phyloP scores from a whole-genome alignment of 2,113 vertebrate species.

The Zootoca vivipara region DNA sequence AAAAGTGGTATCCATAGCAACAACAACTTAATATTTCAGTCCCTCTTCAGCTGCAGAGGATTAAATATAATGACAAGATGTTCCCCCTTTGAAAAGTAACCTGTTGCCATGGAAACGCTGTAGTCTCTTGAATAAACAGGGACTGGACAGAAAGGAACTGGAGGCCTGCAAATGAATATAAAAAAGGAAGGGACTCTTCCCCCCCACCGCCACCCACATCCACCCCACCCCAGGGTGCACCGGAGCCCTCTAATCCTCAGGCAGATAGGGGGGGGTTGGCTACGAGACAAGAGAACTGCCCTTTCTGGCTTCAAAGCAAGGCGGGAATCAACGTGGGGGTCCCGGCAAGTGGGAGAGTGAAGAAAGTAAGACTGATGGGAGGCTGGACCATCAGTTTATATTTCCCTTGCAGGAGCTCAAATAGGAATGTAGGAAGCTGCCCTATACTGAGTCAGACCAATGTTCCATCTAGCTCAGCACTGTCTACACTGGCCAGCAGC shows the following conservation, averaged over 20 bases:
- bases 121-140: slow-evolving; percentile 82
- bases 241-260: neutral
- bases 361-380: neutral
- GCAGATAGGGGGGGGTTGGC: neutral
- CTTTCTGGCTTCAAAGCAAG: neutral
- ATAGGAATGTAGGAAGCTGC: too few species aligned
- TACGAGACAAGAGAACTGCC: neutral
- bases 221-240: neutral
- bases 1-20: slow-evolving; percentile 96
- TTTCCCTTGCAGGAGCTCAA: neutral
- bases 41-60: slow-evolving; percentile 97
- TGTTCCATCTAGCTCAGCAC: too few species aligned
- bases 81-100: slow-evolving; percentile 94
- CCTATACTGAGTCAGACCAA: too few species aligned
- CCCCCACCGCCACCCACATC: neutral
- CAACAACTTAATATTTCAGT: slow-evolving; percentile 98
- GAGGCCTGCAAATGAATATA: slow-evolving; percentile 71
- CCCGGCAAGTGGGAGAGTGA: neutral
- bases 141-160: slow-evolving; percentile 75
- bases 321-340: neutral
- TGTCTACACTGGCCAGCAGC: too few species aligned
- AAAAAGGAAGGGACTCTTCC: slow-evolving; percentile 58
- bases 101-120: slow-evolving; percentile 90
- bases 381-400: neutral
- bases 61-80: slow-evolving; percentile 99